Base-by-base conservation (phyloP, 2,888 invertebrate genomes). In the Andrena camellia region DNA sequence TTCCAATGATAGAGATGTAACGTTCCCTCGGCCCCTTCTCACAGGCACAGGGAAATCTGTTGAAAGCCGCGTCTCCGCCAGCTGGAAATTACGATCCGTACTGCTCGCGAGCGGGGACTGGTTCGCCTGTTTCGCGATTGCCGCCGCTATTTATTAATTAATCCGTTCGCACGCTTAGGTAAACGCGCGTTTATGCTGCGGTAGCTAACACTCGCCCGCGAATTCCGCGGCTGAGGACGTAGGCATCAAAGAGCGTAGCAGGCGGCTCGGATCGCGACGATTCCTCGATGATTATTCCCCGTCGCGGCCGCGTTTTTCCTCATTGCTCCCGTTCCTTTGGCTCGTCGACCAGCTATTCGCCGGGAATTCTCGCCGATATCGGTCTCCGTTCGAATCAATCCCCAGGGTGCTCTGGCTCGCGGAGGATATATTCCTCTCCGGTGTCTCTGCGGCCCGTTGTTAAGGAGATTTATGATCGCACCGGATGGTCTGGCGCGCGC, bases 251-350 rank as follows among this genome's bases (percentile, higher is more conserved):
- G 42, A 76, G 54, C 59, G 64, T 48, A 6, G 42, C 5, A 10
- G 42, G 33, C 35, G 7, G 26, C 60, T 31, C 13, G 57, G 42
- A 63, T 60, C 48, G 35, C 57, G 29, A 42, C 57, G 68, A 69
- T 68, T 69, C 35, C 33, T 66, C 63, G 78, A 78, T 78, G 82
- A 86, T 84, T 84, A 86, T 84, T 84, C 81, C 63, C 60, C 70
- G 75, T 72, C 79, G 63, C 63, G 66, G 59, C 42, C 67, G 50
- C 35, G 68, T 75, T 86, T 86, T 72, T 67, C 42, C 78, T 84
- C 62, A 54, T 84, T 75, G 79, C 31, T 54, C 23, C 31, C 52
- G n/a, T 35, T n/a, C 31, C 54, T 31, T 48, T 64, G n/a, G 59
- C 23, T 42, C 33, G 17, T 10, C 57, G 31, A 54, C 50, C 76